Evolutionary conservation across 2,888 invertebrate species (phyloP).

Genomic region (Meteorus cinctellus): DNA sequence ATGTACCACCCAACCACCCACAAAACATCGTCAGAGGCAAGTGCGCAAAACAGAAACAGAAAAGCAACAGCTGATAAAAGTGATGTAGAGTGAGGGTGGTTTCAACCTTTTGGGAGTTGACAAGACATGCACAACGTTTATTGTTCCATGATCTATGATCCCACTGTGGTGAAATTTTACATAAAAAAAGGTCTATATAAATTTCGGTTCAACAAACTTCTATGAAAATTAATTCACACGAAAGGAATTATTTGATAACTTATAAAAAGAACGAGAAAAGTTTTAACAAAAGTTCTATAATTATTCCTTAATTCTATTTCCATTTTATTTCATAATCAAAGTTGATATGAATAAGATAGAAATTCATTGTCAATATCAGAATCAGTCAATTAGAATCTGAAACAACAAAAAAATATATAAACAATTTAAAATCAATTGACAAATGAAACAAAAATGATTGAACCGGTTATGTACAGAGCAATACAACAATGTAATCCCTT

Average conservation of each 20-base stretch:
- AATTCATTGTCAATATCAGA: too few relatives aligned
- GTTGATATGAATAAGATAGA: too few relatives aligned
- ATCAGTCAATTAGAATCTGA: too few relatives aligned
- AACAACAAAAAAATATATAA: too few relatives aligned
- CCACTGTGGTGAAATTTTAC: not conserved
- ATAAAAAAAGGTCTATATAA: not conserved
- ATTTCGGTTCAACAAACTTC: not conserved
- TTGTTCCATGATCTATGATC: not conserved
- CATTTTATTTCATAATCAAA: too few relatives aligned
- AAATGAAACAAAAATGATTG: not conserved
- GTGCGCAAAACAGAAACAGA: constrained; percentile 1
- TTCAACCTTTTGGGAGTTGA: not conserved
- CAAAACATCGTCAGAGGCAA: constrained; percentile 44
- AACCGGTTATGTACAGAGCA: not conserved
- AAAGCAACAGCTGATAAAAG: not conserved
- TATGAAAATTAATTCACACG: too few relatives aligned
- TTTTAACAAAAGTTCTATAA: too few relatives aligned
- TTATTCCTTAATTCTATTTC: too few relatives aligned
- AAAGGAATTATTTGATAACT: too few relatives aligned
- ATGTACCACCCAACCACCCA: constrained; percentile 60
- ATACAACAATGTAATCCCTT: not conserved
- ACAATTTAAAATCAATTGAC: not conserved
- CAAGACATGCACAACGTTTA: not conserved
- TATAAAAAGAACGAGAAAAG: too few relatives aligned
- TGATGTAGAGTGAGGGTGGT: not conserved